Evolutionary conservation across 2,113 vertebrate species (phyloP).

Genomic region (Morone saxatilis): DNA sequence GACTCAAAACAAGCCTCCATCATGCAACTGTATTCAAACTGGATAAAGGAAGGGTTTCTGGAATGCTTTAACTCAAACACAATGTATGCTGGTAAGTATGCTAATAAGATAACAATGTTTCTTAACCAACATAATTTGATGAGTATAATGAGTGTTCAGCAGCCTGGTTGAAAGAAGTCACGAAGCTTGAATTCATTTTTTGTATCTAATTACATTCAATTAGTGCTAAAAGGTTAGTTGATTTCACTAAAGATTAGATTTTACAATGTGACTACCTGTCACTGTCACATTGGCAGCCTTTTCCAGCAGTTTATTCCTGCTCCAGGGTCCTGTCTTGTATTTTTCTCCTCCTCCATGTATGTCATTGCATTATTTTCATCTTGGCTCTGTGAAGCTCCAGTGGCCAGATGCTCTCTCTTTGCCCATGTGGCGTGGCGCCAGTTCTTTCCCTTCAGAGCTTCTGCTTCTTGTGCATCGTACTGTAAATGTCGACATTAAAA

Average conservation of each 20-base stretch:
- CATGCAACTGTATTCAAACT: constrained; percentile 4
- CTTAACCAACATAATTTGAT: constrained; percentile 20
- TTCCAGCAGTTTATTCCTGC: constrained; percentile 18
- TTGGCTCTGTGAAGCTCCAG: constrained; percentile 46
- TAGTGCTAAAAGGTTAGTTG: not conserved
- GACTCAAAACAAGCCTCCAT: constrained; percentile 25
- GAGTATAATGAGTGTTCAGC: constrained; percentile 44
- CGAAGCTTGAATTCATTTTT: not conserved
- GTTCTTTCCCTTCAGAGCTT: constrained; percentile 40
- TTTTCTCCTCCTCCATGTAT: constrained; percentile 20
- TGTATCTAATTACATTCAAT: constrained; percentile 1
- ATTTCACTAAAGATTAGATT: not conserved
- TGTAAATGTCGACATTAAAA: constrained; percentile 70
- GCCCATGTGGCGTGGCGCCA: constrained; percentile 40
- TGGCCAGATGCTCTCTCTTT: constrained; percentile 57
- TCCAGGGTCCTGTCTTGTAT: not conserved
- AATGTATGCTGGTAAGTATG: constrained; percentile 32
- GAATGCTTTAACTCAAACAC: constrained; percentile 15
- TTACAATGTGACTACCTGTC: constrained; percentile 21
- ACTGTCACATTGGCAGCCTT: constrained; percentile 19
- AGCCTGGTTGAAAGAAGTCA: constrained; percentile 30
- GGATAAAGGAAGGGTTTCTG: constrained; percentile 22
- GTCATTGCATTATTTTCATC: constrained; percentile 30
- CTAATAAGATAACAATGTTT: constrained; percentile 42
- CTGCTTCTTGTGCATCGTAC: constrained; percentile 50